Conservation (phyloP, 2,888 invertebrate species). For the Napeogenes inachia region DNA sequence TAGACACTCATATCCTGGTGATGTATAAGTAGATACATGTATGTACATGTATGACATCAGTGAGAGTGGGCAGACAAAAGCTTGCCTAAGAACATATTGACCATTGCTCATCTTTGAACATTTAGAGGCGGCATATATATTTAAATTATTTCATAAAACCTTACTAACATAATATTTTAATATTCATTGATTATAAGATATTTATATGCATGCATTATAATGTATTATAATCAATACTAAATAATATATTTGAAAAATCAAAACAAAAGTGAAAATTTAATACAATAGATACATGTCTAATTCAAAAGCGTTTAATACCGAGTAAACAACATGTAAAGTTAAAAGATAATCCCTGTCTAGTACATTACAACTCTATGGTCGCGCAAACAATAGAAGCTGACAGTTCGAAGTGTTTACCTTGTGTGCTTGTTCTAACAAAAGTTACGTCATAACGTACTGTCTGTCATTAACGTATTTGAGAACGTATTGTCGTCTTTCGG, state of each 20-base stretch:
- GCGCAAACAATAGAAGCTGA: conserved; percentile 60
- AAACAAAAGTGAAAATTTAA: too few relatives aligned
- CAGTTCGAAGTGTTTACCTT: conserved; percentile 52
- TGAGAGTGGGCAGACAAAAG: conserved; percentile 70
- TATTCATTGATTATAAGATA: background rate
- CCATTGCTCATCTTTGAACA: conserved; percentile 23
- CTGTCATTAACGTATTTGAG: conserved; percentile 20
- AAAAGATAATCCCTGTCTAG: conserved; percentile 11
- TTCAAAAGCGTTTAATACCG: too few relatives aligned
- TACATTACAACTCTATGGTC: conserved; percentile 14
- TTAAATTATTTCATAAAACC: background rate
- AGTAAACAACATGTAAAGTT: background rate
- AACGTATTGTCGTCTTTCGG: background rate
- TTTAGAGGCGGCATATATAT: conserved; percentile 12
- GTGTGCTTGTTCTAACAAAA: conserved; percentile 54
- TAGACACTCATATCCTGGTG: conserved; percentile 3
- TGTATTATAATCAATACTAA: too few relatives aligned
- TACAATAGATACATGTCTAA: too few relatives aligned
- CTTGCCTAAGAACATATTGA: conserved; percentile 47
- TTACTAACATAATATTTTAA: background rate
- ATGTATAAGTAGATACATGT: conserved; percentile 5
- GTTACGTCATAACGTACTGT: conserved; percentile 31
- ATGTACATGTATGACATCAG: conserved; percentile 64
- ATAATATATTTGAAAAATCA: too few relatives aligned
- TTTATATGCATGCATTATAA: too few relatives aligned